Conservation (phyloP, 2,797 vertebrate species). For the Pseudochirops cupreus region DNA sequence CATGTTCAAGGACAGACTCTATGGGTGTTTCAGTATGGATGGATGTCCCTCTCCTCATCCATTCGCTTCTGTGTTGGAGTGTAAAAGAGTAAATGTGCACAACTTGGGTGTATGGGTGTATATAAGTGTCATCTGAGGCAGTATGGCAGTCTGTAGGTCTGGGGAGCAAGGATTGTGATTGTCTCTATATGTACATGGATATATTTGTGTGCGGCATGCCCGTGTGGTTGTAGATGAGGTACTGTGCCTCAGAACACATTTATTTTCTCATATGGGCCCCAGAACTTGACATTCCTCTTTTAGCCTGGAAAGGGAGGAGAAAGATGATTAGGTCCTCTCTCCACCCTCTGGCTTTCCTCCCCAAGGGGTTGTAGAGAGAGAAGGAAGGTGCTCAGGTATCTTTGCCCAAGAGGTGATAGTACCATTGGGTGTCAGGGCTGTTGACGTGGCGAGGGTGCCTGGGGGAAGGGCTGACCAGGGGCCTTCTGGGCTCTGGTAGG, state of each 20-base stretch:
- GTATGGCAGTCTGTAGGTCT: not conserved
- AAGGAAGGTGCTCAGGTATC: slow-evolving; percentile 38
- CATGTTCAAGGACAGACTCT: not conserved
- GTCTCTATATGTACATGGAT: not conserved
- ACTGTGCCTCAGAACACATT: not conserved
- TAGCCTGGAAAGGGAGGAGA: not conserved
- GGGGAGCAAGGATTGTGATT: not conserved
- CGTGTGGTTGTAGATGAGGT: not conserved
- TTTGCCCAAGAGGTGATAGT: slow-evolving; percentile 42
- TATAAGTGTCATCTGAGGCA: not conserved
- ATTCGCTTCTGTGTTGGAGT: not conserved
- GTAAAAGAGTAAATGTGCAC: not conserved
- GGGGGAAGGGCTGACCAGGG: slow-evolving; percentile 43
- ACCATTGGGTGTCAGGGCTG: slow-evolving; percentile 65
- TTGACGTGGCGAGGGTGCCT: slow-evolving; percentile 72
- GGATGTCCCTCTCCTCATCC: not conserved
- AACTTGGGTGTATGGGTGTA: not conserved
- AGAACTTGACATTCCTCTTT: not conserved
- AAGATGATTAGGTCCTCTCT: not conserved
- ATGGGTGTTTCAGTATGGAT: not conserved
- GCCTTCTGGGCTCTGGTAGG: slow-evolving; percentile 27
- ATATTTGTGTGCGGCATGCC: slow-evolving; percentile 10
- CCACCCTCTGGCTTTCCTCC: slow-evolving; percentile 6
- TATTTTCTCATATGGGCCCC: not conserved
- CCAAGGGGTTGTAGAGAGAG: slow-evolving; percentile 11